Evolutionary conservation across 2,888 invertebrate genomes (phyloP), one percentile per base, ranked within the genome.

Genomic region (Sarcophaga rosellei): DNA sequence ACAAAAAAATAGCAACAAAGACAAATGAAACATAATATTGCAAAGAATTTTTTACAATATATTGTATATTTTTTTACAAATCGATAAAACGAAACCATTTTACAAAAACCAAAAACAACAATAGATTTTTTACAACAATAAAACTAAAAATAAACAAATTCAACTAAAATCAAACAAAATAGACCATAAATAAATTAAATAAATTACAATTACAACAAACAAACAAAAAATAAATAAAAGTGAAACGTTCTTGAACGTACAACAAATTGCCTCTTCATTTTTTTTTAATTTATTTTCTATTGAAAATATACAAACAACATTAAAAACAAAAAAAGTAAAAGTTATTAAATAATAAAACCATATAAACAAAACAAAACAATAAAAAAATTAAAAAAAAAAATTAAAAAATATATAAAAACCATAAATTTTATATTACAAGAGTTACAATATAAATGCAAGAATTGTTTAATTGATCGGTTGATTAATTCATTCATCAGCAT

Each of bases 381-480:
- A 74, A 77, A 76, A 81, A 79, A 77, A 80, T 72, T 57, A 61
- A 83, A n/a, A 84, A 75, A 20, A 68, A 73, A 23, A 5, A 81
- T 65, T 68, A 44, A 72, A 53, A 53, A 53, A 53, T 53, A 53
- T 53, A 53, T 47, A 73, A 84, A 88, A 84, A 74, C 72, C 70
- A 83, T 79, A 81, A 86, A 87, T 84, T 88, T 81, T 87, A 84
- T 85, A 87, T 88, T 88, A 81, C 86, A 85, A 78, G 73, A 87
- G 84, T 84, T 87, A 87, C 81, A 80, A 66, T 76, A 85, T 62
- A 47, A 84, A 78, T 72, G 17, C 53, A 53, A 53, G 15, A 15
- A 17, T 53, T 53, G 53, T 15, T 53, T 53, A 53, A 53, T 12
- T 15, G 17, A 53, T 53, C 17, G 53, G 17, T 17, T 53, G 4